Percentiles rank a stretch among this genome's conserved stretches.
Evolutionary conservation across 2,888 invertebrate species (phyloP).

Genomic region (Mesorhabditis spiculigera): DNA sequence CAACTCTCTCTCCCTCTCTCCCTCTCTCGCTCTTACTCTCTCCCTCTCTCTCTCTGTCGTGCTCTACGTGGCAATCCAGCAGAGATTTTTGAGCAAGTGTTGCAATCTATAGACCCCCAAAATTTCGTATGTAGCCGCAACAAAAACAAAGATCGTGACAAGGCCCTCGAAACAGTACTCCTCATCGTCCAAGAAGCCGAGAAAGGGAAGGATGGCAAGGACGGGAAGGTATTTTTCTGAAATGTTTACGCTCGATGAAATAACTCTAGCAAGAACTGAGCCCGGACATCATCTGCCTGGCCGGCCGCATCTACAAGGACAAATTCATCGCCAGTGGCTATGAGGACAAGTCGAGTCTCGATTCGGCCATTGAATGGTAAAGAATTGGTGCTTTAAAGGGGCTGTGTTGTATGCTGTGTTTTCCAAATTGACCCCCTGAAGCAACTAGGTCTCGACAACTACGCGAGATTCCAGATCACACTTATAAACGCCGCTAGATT

Average conservation of each 20-base stretch:
- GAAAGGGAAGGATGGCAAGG: conserved; percentile 16
- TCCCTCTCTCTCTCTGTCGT: too few relatives aligned
- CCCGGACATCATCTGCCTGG: conserved; percentile 93
- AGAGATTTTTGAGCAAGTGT: not conserved
- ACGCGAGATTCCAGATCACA: not conserved
- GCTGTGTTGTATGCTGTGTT: not conserved
- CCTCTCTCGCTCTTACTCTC: too few relatives aligned
- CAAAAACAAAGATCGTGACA: conserved; percentile 86
- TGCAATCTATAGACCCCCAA: not conserved
- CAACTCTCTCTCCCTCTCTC: too few relatives aligned
- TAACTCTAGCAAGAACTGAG: conserved; percentile 59
- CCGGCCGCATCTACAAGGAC: conserved; percentile 78
- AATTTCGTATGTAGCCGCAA: conserved; percentile 71
- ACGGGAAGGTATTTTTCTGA: not conserved
- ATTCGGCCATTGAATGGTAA: conserved; percentile 87
- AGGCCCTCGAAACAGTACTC: conserved; percentile 83
- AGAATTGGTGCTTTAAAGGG: too few relatives aligned
- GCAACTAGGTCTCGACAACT: too few relatives aligned
- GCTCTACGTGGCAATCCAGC: not conserved
- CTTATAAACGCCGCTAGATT: not conserved
- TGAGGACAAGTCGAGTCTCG: conserved; percentile 79
- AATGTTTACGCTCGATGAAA: not conserved
- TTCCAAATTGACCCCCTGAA: not conserved
- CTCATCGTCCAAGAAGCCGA: conserved; percentile 72
- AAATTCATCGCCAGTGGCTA: conserved; percentile 94